Evolutionary conservation across 2,888 invertebrate genomes (phyloP).

Genomic region (Rhopalosiphum nymphaeae): DNA sequence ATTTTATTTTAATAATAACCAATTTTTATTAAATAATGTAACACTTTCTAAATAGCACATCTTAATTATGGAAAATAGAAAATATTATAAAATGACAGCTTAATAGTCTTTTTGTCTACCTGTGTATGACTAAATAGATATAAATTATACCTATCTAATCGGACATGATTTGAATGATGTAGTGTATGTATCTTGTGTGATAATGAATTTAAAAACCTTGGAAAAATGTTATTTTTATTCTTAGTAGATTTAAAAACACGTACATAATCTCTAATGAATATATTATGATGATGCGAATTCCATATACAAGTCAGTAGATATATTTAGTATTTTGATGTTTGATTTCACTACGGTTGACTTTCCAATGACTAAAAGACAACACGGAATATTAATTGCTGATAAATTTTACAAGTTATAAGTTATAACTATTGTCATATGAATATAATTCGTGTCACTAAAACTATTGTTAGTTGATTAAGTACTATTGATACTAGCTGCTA

Average conservation of each 20-base stretch:
- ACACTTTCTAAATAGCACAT: slow-evolving; percentile 43
- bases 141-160: slow-evolving; percentile 31
- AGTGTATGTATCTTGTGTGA: neutral
- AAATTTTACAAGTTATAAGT: neutral
- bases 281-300: neutral
- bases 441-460: neutral
- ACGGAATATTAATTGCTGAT: neutral
- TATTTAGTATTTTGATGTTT: neutral
- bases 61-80: slow-evolving; percentile 21
- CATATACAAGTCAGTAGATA: neutral
- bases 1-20: slow-evolving; percentile 10
- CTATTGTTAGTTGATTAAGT: neutral
- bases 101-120: neutral
- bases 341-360: slow-evolving; percentile 52
- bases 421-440: neutral
- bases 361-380: slow-evolving; percentile 26
- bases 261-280: slow-evolving; percentile 41
- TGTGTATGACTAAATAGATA: slow-evolving; percentile 25
- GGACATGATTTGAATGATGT: neutral
- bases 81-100: slow-evolving; percentile 13
- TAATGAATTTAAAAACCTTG: slow-evolving; percentile 6
- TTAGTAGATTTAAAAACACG: neutral
- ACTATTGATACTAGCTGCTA: neutral
- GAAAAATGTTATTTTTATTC: neutral
- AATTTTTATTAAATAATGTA: neutral